Conservation (phyloP, 2,888 invertebrate genomes). For the Sycophila texana region DNA sequence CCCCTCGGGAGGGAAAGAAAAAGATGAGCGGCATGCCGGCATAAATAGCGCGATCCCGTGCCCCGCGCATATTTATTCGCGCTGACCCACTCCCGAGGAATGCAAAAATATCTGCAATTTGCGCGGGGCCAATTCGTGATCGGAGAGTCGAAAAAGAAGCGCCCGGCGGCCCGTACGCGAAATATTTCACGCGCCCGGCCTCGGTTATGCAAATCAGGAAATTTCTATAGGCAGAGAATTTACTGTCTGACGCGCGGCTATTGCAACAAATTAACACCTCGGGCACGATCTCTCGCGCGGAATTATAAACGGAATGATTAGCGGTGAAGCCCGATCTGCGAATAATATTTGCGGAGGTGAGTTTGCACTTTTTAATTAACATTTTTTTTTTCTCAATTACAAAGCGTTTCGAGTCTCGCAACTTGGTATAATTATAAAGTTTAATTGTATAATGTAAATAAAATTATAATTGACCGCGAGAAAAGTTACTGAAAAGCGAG, state of each 20-base stretch:
- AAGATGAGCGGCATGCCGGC: not conserved
- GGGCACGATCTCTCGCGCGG: too few relatives aligned
- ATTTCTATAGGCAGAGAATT: constrained; percentile 9
- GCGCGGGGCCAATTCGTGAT: constrained; percentile 35
- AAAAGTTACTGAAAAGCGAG: too few relatives aligned
- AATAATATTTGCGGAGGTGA: not conserved
- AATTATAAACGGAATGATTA: too few relatives aligned
- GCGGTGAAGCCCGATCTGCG: too few relatives aligned
- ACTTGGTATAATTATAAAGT: too few relatives aligned
- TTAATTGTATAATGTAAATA: too few relatives aligned
- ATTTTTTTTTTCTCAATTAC: too few relatives aligned
- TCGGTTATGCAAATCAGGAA: not conserved
- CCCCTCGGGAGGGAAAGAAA: not conserved
- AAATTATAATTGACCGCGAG: too few relatives aligned
- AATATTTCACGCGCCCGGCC: constrained; percentile 22
- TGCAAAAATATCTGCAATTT: constrained; percentile 28
- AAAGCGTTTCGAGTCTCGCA: too few relatives aligned
- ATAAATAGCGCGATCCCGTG: constrained; percentile 12
- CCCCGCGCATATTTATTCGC: constrained; percentile 26
- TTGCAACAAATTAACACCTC: constrained; percentile 1
- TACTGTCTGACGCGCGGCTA: not conserved
- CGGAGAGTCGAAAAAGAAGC: constrained; percentile 32
- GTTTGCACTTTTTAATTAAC: not conserved
- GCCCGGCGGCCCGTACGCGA: not conserved
- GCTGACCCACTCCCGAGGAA: constrained; percentile 22